These are phyloP conservation scores for Prionailurus viverrinus DNA, from an alignment of 2,113 vertebrate species.

Conservation along the genomic window DNA sequence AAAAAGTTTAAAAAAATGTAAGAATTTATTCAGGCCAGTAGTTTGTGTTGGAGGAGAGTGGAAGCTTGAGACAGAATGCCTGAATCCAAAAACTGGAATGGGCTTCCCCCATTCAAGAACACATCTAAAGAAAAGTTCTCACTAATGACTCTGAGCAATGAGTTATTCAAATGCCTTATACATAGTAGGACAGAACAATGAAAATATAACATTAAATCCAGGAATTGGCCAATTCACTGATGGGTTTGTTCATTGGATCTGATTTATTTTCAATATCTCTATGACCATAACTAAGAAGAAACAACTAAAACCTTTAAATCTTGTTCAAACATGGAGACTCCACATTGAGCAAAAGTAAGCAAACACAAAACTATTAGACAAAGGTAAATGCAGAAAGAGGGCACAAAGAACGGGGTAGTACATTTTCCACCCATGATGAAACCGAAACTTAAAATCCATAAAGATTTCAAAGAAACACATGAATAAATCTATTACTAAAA, in stretches of 20 bases:
- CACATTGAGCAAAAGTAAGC: neutral
- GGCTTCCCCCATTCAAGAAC: neutral
- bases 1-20: too few relatives aligned
- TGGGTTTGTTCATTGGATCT: neutral
- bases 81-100: neutral
- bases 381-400: neutral
- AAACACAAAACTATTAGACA: neutral
- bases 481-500: neutral
- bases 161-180: neutral
- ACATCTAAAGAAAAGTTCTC: neutral
- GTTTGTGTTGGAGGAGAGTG: rapidly evolving
- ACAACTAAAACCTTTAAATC: neutral
- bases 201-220: neutral
- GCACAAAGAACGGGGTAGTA: neutral
- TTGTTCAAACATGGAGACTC: neutral
- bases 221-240: neutral
- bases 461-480: neutral
- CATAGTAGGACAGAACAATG: rapidly evolving
- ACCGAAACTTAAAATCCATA: neutral
- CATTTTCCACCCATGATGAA: neutral
- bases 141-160: neutral
- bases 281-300: neutral
- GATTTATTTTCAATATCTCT: neutral
- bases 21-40: too few relatives aligned
- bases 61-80: neutral